A percentile compares a stretch with the other conserved stretches of the same genome.
Conservation (phyloP, 2,113 vertebrate species). For the Laticauda laticaudata region DNA sequence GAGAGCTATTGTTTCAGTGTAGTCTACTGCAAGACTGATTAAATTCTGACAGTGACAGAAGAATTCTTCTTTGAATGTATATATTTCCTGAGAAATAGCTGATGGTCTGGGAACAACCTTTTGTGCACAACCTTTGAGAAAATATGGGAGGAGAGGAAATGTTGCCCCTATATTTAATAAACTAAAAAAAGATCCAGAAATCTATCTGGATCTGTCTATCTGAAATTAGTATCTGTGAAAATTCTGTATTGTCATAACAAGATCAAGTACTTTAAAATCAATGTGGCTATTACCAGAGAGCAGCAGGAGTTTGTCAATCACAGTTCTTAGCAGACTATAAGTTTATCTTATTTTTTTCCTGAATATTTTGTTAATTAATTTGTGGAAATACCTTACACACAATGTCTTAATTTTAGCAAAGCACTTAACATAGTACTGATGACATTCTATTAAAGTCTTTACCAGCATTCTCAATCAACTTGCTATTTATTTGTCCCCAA, state of each 20-base stretch:
- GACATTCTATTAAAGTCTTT: not conserved
- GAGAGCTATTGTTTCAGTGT: not conserved
- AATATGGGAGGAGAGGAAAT: not conserved
- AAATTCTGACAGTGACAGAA: not conserved
- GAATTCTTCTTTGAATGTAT: not conserved
- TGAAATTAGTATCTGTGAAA: not conserved
- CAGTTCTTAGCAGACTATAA: not conserved
- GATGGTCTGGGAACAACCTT: not conserved
- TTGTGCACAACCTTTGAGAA: not conserved
- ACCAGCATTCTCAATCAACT: not conserved
- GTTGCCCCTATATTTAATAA: not conserved
- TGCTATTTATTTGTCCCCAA: not conserved
- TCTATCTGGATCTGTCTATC: not conserved
- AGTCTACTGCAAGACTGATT: not conserved
- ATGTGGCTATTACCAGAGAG: not conserved
- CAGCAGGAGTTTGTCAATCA: not conserved
- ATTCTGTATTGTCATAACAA: not conserved
- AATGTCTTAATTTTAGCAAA: not conserved
- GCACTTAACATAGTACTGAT: not conserved
- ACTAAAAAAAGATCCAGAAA: not conserved
- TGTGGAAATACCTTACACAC: not conserved
- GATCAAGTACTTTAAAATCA: not conserved
- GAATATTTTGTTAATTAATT: not conserved
- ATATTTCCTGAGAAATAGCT: not conserved
- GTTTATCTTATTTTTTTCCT: not conserved